Evolutionary conservation across 2,888 invertebrate species (phyloP).

Genomic region (Diabrotica balteata): DNA sequence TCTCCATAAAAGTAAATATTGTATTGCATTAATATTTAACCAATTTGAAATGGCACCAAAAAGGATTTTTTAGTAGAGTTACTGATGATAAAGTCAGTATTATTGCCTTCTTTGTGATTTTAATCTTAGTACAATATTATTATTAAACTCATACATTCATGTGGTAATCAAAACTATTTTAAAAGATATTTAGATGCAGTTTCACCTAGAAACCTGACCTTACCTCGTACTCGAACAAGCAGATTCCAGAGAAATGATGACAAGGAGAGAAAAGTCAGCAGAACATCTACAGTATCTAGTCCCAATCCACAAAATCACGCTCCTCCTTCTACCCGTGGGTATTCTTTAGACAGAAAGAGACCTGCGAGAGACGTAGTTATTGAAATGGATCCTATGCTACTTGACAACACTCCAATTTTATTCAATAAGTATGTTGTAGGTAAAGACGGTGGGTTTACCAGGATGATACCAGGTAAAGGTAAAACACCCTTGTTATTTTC

Average conservation of each 20-base stretch:
- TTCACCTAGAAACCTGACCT: conserved; percentile 39
- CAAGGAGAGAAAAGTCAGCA: conserved; percentile 31
- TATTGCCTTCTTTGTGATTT: too few species aligned
- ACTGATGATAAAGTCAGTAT: too few species aligned
- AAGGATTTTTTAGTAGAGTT: too few species aligned
- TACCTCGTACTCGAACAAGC: conserved; percentile 53
- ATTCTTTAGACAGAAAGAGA: conserved; percentile 55
- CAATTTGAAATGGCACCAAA: too few species aligned
- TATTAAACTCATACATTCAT: background rate
- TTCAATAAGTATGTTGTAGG: conserved; percentile 76
- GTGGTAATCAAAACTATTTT: background rate
- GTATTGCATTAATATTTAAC: too few species aligned
- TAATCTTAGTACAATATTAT: background rate
- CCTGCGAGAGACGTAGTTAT: conserved; percentile 49
- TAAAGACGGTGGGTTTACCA: conserved; percentile 55
- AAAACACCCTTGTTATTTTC: conserved; percentile 18
- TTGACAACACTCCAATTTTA: conserved; percentile 68
- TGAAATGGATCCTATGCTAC: conserved; percentile 54
- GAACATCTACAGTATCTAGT: conserved; percentile 41
- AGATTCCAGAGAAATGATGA: conserved; percentile 52
- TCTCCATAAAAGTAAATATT: too few species aligned
- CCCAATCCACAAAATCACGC: conserved; percentile 24
- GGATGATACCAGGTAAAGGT: conserved; percentile 51
- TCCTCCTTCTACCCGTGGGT: conserved; percentile 39
- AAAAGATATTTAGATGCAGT: conserved; percentile 55